phyloP scores from a whole-genome alignment of 2,888 invertebrate species.

The Bursaphelenchus okinawaensis region DNA sequence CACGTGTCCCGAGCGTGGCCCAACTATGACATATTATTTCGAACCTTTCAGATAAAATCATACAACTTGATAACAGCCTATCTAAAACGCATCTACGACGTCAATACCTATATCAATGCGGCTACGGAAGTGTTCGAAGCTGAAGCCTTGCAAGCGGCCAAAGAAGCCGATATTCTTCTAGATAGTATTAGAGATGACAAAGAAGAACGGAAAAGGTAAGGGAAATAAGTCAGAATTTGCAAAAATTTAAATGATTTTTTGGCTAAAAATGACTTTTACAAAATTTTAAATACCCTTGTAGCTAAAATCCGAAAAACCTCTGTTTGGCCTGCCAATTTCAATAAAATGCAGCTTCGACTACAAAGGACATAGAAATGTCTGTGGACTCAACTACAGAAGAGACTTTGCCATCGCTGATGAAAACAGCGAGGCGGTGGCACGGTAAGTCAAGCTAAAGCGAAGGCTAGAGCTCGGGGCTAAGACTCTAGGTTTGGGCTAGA shows the following conservation, averaged over 20 bases:
- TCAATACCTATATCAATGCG: conserved; percentile 48
- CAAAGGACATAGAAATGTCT: conserved; percentile 6
- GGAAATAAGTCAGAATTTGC: too few species aligned
- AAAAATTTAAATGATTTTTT: not conserved
- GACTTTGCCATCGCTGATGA: not conserved
- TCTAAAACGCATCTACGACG: conserved; percentile 45
- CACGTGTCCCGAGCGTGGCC: too few species aligned
- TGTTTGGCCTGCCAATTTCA: conserved; percentile 27
- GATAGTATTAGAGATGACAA: not conserved
- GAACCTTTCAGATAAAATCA: not conserved
- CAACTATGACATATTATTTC: too few species aligned
- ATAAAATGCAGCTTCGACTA: conserved; percentile 20
- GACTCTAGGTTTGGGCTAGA: too few species aligned
- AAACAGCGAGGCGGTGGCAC: conserved; percentile 13
- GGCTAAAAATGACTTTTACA: not conserved
- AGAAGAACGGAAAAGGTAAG: too few species aligned
- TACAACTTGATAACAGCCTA: conserved; percentile 28
- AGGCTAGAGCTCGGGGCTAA: too few species aligned
- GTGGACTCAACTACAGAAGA: conserved; percentile 12
- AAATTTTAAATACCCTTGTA: conserved; percentile 8
- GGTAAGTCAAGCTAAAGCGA: not conserved
- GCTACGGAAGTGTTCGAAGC: conserved; percentile 44
- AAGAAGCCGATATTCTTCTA: conserved; percentile 6
- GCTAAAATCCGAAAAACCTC: conserved; percentile 17
- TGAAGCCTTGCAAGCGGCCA: conserved; percentile 32